Conservation (phyloP, 2,888 invertebrate genomes). For the Sipha maydis region DNA sequence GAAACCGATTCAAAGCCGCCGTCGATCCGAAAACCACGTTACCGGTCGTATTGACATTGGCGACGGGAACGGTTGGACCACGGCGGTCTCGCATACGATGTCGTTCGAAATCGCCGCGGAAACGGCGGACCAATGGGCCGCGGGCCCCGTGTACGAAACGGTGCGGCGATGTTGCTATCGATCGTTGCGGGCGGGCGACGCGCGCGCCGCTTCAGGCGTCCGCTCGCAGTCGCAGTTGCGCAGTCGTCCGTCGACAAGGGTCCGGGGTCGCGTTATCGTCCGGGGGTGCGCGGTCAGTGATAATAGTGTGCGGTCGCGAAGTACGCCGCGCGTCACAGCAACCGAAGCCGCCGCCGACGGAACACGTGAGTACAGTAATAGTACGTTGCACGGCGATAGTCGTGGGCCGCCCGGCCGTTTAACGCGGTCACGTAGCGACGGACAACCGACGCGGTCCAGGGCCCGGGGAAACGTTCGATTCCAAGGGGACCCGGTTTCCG, state of each 20-base stretch:
- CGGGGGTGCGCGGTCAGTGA: background rate
- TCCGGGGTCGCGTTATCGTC: slow-evolving; percentile 28
- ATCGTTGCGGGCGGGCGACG: slow-evolving; percentile 37
- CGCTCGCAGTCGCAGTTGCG: background rate
- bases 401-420: no score
- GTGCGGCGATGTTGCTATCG: slow-evolving; percentile 3
- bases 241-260: background rate
- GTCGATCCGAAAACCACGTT: no score
- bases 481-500: background rate
- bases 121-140: slow-evolving; percentile 12
- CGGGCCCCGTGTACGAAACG: no score
- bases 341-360: background rate
- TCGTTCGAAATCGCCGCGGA: slow-evolving; percentile 43
- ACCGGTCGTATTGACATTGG: no score
- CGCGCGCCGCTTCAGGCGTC: slow-evolving; percentile 10
- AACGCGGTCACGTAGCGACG: background rate
- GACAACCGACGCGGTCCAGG: background rate
- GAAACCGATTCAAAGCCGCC: no score
- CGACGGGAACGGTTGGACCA: no score
- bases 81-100: no score
- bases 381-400: no score
- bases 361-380: background rate
- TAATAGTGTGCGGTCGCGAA: background rate
- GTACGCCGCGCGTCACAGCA: background rate
- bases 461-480: background rate